These are phyloP conservation scores for Arctia plantaginis DNA, from an alignment of 2,888 invertebrate species.

Conservation along the genomic window DNA sequence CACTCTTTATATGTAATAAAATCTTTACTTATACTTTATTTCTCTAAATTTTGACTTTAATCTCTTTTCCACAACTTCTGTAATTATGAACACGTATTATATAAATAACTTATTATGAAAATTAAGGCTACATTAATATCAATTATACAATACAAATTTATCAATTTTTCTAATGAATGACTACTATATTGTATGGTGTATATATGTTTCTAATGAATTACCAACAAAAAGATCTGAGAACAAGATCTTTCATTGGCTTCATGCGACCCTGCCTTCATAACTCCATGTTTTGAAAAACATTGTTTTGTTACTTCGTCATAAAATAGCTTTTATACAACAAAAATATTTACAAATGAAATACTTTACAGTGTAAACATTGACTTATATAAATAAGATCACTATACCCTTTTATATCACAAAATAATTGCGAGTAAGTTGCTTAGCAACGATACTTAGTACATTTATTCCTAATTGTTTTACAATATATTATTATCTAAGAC, in stretches of 20 bases:
- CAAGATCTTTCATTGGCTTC: not conserved
- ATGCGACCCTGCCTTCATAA: not conserved
- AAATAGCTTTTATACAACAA: slow-evolving; percentile 33
- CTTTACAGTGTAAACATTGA: slow-evolving; percentile 28
- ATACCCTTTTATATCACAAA: slow-evolving; percentile 51
- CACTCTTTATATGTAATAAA: not conserved
- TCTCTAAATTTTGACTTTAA: not conserved
- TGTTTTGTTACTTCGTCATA: slow-evolving; percentile 15
- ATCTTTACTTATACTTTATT: not conserved
- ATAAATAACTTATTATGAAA: not conserved
- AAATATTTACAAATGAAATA: slow-evolving; percentile 33
- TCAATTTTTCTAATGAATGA: not conserved
- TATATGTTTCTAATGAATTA: not conserved
- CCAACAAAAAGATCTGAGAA: not conserved
- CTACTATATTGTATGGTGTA: not conserved
- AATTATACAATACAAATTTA: not conserved
- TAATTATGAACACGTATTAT: not conserved
- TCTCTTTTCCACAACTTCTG: not conserved
- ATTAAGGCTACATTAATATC: not conserved
- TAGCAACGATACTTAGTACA: slow-evolving; percentile 34
- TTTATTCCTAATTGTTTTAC: slow-evolving; percentile 34
- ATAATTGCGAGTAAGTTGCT: slow-evolving; percentile 48
- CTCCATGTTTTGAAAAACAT: not conserved
- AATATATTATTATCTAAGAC: slow-evolving; percentile 74
- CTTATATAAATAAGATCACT: slow-evolving; percentile 37